Evolutionary conservation across 2,113 vertebrate species (phyloP), one percentile per base, ranked within the genome.

Genomic region (Hepsetus odoe): DNA sequence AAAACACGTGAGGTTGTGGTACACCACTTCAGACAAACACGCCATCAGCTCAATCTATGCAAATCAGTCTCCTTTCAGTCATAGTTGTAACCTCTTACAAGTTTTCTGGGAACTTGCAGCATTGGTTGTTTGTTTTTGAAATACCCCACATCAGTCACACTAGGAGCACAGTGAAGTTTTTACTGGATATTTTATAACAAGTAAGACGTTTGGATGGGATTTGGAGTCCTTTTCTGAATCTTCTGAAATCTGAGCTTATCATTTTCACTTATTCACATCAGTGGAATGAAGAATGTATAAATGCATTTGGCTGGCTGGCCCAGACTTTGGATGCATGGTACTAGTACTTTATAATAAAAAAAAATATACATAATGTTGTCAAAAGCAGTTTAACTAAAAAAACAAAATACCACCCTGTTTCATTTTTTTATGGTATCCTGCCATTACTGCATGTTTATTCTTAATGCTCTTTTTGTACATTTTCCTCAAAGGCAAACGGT

Each of bases 401-500:
- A n/a, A n/a, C n/a, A n/a, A n/a, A n/a, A n/a, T n/a, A n/a, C n/a
- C n/a, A n/a, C n/a, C n/a, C n/a, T n/a, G n/a, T n/a, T n/a, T n/a
- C n/a, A n/a, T n/a, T n/a, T n/a, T n/a, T n/a, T n/a, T n/a, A n/a
- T n/a, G n/a, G n/a, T 33, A 30, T 64, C 30, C 24, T 20, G 51
- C 49, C n/a, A 8, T 18, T 64, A 35, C 14, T 64, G 30, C 7
- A 35, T 65, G 61, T 22, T 22, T 38, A 4, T 42, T 64, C 1
- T 51, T 22, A 82, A 78, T 24, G 26, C 11, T 33, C 51, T 20
- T 32, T 80, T 72, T 68, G 51, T n/a, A 20, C 55, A 62, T 62
- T 74, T 78, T 30, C n/a, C 79, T 76, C 68, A 5, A 88, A 99
- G 98, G 93, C 91, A 6, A 93, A 77, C 0, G 91, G 95, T 53